Evolutionary conservation across 2,888 invertebrate species (phyloP).

Genomic region (Limenitis arthemis): DNA sequence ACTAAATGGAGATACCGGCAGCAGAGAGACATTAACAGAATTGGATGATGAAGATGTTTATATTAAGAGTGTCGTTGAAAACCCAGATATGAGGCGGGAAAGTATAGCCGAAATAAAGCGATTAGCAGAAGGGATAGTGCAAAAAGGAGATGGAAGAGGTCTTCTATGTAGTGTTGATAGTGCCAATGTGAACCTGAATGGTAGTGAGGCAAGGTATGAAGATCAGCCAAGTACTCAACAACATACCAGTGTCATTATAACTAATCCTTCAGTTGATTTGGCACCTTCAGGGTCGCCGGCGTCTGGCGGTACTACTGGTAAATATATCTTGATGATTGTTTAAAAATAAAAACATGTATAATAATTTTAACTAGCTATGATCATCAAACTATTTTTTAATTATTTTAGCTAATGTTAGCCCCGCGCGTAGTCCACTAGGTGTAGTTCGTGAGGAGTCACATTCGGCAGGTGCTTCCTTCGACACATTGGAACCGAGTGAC

Average conservation of each 20-base stretch:
- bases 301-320: slow-evolving; percentile 60
- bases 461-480: slow-evolving; percentile 61
- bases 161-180: slow-evolving; percentile 62
- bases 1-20: slow-evolving; percentile 68
- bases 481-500: slow-evolving; percentile 60
- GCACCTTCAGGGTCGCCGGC: slow-evolving; percentile 60
- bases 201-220: slow-evolving; percentile 52
- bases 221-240: slow-evolving; percentile 43
- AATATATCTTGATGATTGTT: neutral
- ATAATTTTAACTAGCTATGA: too few species aligned
- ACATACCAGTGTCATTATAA: slow-evolving; percentile 78
- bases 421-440: slow-evolving; percentile 65
- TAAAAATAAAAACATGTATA: neutral
- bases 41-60: slow-evolving; percentile 50
- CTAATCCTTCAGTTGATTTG: slow-evolving; percentile 80
- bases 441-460: slow-evolving; percentile 75
- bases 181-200: slow-evolving; percentile 51
- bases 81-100: slow-evolving; percentile 61
- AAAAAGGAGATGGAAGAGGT: slow-evolving; percentile 62
- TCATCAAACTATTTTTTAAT: too few species aligned
- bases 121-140: slow-evolving; percentile 63
- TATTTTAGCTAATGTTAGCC: slow-evolving; percentile 57
- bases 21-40: slow-evolving; percentile 66
- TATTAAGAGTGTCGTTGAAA: slow-evolving; percentile 58
- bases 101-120: slow-evolving; percentile 66